phyloP scores from a whole-genome alignment of 2,888 invertebrate genomes.

The Andrena haemorrhoa region DNA sequence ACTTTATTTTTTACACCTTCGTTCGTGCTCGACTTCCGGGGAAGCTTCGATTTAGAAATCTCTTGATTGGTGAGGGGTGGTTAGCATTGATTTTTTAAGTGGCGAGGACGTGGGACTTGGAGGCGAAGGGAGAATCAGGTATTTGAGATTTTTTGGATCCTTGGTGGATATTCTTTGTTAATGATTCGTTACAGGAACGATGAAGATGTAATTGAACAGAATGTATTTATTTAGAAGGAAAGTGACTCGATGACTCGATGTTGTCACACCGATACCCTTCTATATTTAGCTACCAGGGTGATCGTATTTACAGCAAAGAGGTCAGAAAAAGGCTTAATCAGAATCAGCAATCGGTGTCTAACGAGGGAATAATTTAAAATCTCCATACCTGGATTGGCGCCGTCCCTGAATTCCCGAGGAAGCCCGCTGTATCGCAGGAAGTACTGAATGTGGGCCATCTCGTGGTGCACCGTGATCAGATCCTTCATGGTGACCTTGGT shows the following conservation, averaged over 20 bases:
- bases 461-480: slow-evolving; percentile 94
- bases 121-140: too few relatives aligned
- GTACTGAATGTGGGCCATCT: slow-evolving; percentile 96
- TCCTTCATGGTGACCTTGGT: slow-evolving; percentile 94
- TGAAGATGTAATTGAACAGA: too few relatives aligned
- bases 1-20: background rate
- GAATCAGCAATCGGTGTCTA: background rate
- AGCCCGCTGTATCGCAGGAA: slow-evolving; percentile 93
- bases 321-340: background rate
- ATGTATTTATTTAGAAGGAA: background rate
- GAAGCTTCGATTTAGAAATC: background rate
- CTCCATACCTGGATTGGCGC: slow-evolving; percentile 94
- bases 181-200: too few relatives aligned
- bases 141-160: too few relatives aligned
- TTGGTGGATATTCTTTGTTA: too few relatives aligned
- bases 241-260: background rate
- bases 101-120: too few relatives aligned
- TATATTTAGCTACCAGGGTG: background rate
- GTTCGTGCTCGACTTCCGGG: background rate
- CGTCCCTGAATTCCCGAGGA: slow-evolving; percentile 94
- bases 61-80: background rate
- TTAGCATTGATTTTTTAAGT: too few relatives aligned
- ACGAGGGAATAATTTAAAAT: background rate
- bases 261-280: background rate
- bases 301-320: background rate